Base-by-base conservation (phyloP, 2,888 invertebrate genomes). In the Nesidiocoris tenuis region DNA sequence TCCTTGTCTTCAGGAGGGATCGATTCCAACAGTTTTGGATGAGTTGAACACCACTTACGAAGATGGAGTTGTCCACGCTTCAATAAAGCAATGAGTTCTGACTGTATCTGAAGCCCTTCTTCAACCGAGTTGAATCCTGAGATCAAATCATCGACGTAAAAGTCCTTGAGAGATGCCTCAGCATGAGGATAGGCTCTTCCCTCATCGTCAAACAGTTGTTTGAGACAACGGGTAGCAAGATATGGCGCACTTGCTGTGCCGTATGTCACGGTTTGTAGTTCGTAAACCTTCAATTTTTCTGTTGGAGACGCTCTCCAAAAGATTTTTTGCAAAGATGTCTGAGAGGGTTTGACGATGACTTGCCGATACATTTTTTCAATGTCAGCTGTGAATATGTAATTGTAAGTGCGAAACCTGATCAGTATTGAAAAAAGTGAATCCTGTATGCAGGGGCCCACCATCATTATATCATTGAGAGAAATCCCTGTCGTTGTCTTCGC, bases 301-400 rank as follows among this genome's bases (percentile, higher is more conserved):
- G n/a, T n/a, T n/a, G n/a, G n/a, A n/a, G n/a, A n/a, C n/a, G n/a
- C n/a, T n/a, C n/a, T n/a, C n/a, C n/a, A n/a, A n/a, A n/a, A n/a
- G n/a, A n/a, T n/a, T n/a, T n/a, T n/a, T n/a, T n/a, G n/a, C n/a
- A n/a, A n/a, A n/a, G n/a, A n/a, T n/a, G 79, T 57, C 16, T 74
- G 74, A 23, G 65, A 55, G 21, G 18, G 9, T 16, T 79, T 70
- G 0, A 83, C 72, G 0, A 61, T 18, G 16, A 83, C 80, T 77
- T 82, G 82, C 0, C 82, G 79, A 74, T 82, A 83, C 82, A 83
- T 83, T 78, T 84, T 83, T 19, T 79, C 81, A 9, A 84, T 81
- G 70, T 84, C 83, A 0, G 82, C 82, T 7, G 81, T 81, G 12
- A 84, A 77, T 0, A 82, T 81, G 25, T 80, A 79, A 2, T 77